Base-by-base conservation (phyloP, 2,888 invertebrate species). In the Carterocephalus palaemon region DNA sequence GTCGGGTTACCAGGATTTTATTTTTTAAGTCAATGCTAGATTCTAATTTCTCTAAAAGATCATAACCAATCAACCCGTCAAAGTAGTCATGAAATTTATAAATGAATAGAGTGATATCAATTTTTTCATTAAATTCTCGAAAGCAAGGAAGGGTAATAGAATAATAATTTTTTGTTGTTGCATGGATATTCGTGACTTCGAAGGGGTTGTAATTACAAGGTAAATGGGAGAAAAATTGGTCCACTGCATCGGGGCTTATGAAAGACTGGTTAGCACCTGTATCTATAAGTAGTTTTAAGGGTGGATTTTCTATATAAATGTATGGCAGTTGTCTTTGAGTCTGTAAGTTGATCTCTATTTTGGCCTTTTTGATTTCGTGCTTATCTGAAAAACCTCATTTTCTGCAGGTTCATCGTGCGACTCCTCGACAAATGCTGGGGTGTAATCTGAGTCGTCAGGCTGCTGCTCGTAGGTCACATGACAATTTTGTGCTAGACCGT, bases 141-240 rank as follows among this genome's bases (percentile, higher is more conserved):
- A 55, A 55, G 26, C 48, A 49, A 1, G 51, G 65, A 26, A 62
- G 1, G 0, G 50, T 56, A 7, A 63, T 54, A 0, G 62, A 63
- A 46, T 57, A 55, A 2, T 62, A 31, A 13, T 48, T 57, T 7
- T 49, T 9, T n/a, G 31, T 55, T 0, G 49, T 51, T 0, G 53
- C 59, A 9, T 62, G 60, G 0, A 61, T 32, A 23, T 60, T 60
- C 1, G 49, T 52, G 0, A 60, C 53, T 42, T 59, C 54, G 17
- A 60, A 60, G 0, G 54, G 57, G 3, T 57, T 55, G 17, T 48
- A 56, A 7, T 56, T 48, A 1, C 33, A 33, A 0, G 48, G 39
- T 7, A 46, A 5, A 7, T 56, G 1, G 0, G 13, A 7, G 26
- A 32, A 57, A 45, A 23, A 56, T 9, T 7, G 37, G n/a, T 24